Conservation (phyloP, 2,113 vertebrate species). For the Eira barbara region DNA sequence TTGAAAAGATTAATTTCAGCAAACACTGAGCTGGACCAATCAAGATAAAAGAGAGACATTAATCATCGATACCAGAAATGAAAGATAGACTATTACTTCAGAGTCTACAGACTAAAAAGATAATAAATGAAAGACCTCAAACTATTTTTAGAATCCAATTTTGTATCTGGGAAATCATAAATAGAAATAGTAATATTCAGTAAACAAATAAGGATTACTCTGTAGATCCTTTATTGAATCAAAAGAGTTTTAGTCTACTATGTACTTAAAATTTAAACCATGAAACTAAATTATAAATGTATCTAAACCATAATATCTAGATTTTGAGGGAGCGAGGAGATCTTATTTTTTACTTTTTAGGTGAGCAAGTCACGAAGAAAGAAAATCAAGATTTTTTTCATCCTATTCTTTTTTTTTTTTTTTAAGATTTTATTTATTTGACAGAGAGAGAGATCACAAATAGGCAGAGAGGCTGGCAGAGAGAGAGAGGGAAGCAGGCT, state of each 20-base stretch:
- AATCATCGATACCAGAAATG: background rate
- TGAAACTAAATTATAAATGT: conserved; percentile 8
- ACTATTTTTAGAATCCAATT: background rate
- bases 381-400: background rate
- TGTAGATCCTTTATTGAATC: background rate
- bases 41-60: background rate
- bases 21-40: background rate
- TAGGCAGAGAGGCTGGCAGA: too few relatives aligned
- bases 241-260: background rate
- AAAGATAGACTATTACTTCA: background rate
- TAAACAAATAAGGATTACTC: background rate
- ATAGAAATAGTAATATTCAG: background rate
- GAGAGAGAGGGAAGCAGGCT: too few relatives aligned
- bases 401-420: background rate
- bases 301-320: background rate
- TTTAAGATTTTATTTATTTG: too few relatives aligned
- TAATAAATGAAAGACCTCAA: background rate
- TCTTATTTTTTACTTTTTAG: background rate
- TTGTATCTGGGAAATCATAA: background rate
- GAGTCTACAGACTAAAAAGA: background rate
- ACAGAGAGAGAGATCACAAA: too few relatives aligned
- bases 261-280: background rate
- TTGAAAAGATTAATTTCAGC: background rate
- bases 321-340: background rate
- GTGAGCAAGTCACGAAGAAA: background rate